A percentile compares a stretch with the other conserved stretches of the same genome.
phyloP scores from a whole-genome alignment of 2,888 invertebrate genomes.

The Petrophora chlorosata region DNA sequence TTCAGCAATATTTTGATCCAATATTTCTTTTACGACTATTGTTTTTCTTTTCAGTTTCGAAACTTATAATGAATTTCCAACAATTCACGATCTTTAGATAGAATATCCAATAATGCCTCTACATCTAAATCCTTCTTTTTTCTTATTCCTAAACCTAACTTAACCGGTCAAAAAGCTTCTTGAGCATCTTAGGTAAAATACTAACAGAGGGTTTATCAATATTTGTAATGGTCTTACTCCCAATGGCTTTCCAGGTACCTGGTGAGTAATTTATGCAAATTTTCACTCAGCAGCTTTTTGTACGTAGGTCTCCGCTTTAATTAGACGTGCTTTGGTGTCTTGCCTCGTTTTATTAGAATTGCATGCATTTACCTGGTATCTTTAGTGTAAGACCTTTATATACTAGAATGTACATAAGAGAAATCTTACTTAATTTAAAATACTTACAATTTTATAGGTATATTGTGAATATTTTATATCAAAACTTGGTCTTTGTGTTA shows the following conservation, averaged over 20 bases:
- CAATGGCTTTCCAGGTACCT: conserved; percentile 15
- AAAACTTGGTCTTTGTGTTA: conserved; percentile 20
- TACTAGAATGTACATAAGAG: too few species aligned
- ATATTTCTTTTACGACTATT: too few species aligned
- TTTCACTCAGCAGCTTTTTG: conserved; percentile 20
- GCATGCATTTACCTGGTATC: conserved; percentile 16
- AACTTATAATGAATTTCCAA: too few species aligned
- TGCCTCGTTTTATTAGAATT: conserved; percentile 1
- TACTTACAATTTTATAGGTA: too few species aligned
- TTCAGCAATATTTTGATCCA: too few species aligned
- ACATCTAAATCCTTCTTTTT: too few species aligned
- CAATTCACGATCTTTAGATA: too few species aligned
- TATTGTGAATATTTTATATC: too few species aligned
- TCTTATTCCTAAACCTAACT: neutral
- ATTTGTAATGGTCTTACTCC: conserved; percentile 16
- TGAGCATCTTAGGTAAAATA: conserved; percentile 7
- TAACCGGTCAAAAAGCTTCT: neutral
- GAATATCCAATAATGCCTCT: too few species aligned
- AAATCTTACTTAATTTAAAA: too few species aligned
- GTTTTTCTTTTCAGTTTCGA: too few species aligned
- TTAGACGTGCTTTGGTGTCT: conserved; percentile 15
- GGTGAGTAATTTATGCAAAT: conserved; percentile 29
- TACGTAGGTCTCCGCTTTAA: conserved; percentile 9
- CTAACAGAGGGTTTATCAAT: conserved; percentile 18
- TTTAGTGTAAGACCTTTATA: too few species aligned